Conservation (phyloP, 2,113 vertebrate genomes). For the Periophthalmus modestus region DNA sequence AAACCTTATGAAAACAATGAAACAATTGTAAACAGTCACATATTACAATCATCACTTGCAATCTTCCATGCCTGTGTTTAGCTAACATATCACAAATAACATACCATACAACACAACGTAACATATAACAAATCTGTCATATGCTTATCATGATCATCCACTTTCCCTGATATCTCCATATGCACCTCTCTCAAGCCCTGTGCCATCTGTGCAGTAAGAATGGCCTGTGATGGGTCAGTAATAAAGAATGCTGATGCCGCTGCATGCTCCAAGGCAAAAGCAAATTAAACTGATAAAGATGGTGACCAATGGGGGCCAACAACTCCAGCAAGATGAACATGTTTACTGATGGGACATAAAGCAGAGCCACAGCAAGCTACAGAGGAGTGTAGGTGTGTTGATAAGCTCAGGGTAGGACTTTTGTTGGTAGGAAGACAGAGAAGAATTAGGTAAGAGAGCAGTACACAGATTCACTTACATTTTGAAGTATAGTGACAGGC, state of each 20-base stretch:
- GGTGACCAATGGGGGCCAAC: slow-evolving; percentile 6
- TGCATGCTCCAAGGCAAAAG: slow-evolving; percentile 49
- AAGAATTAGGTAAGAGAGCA: slow-evolving; percentile 21
- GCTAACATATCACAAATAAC: neutral
- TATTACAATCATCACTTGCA: neutral
- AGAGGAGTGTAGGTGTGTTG: neutral
- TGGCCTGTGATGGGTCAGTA: slow-evolving; percentile 49
- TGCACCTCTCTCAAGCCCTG: slow-evolving; percentile 27
- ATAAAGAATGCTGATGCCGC: slow-evolving; percentile 60
- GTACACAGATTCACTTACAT: slow-evolving; percentile 40
- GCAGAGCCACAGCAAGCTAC: neutral
- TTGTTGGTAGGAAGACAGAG: neutral
- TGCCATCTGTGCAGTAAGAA: slow-evolving; percentile 61
- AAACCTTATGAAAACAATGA: neutral
- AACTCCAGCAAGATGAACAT: slow-evolving; percentile 39
- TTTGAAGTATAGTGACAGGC: slow-evolving; percentile 40
- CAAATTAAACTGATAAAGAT: slow-evolving; percentile 61
- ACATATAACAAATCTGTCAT: neutral
- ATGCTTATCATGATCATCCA: slow-evolving; percentile 24
- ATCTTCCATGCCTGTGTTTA: slow-evolving; percentile 12
- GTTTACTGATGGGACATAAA: slow-evolving; percentile 13
- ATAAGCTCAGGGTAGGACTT: neutral
- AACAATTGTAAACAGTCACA: neutral
- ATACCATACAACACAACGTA: no score
- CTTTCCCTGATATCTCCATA: slow-evolving; percentile 7